phyloP scores from a whole-genome alignment of 2,113 vertebrate species.

The Eupsittula cactorum region DNA sequence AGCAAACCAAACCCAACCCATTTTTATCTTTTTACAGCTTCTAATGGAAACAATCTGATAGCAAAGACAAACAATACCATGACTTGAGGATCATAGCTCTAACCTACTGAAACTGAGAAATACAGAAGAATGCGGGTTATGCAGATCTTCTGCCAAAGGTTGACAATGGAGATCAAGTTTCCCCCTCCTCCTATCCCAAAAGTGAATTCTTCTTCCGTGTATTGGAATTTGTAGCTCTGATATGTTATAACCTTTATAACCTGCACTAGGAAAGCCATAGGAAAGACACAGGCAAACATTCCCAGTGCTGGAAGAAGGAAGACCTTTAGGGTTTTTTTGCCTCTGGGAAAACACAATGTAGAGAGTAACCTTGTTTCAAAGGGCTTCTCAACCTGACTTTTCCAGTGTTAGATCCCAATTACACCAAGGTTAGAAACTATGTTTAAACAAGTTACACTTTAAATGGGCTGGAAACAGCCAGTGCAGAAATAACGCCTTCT shows the following conservation, averaged over 20 bases:
- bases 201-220: not conserved
- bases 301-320: not conserved
- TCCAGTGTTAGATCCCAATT: not conserved
- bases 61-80: not conserved
- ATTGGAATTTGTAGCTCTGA: not conserved
- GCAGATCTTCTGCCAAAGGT: not conserved
- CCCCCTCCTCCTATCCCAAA: not conserved
- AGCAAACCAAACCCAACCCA: not conserved
- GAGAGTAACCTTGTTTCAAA: not conserved
- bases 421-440: not conserved
- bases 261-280: not conserved
- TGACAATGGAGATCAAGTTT: not conserved
- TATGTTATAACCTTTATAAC: not conserved
- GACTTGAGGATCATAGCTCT: not conserved
- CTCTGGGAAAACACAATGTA: not conserved
- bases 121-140: not conserved
- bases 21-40: not conserved
- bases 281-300: not conserved
- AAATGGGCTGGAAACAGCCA: not conserved
- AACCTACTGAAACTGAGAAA: not conserved
- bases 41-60: not conserved
- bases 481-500: fast-evolving
- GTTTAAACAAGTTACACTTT: not conserved
- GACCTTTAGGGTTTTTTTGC: not conserved
- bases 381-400: not conserved